phyloP scores from a whole-genome alignment of 2,113 vertebrate species.

The Leptobrachium leishanense region DNA sequence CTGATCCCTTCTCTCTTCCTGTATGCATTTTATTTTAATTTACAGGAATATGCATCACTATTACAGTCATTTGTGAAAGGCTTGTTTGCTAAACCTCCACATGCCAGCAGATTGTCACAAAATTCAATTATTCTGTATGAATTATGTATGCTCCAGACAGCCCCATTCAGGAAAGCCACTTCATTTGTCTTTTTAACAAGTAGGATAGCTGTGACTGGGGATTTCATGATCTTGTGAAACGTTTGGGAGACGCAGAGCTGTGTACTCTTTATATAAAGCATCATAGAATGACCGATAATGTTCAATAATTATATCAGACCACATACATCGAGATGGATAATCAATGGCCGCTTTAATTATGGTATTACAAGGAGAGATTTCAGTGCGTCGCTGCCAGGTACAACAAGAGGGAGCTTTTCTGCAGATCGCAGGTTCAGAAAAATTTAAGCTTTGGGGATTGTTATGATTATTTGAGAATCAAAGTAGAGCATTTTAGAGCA shows the following conservation, averaged over 20 bases:
- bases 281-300: conserved; percentile 20
- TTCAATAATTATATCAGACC: conserved; percentile 20
- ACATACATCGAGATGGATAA: conserved; percentile 7
- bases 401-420: too few relatives aligned
- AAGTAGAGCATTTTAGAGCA: too few relatives aligned
- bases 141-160: conserved; percentile 49
- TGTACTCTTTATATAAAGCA: conserved; percentile 22
- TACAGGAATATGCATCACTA: conserved; percentile 46
- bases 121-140: conserved; percentile 48
- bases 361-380: neutral
- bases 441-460: too few relatives aligned
- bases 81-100: conserved; percentile 46
- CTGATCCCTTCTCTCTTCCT: neutral
- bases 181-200: conserved; percentile 50
- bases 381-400: too few relatives aligned
- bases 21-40: conserved; percentile 35
- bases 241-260: conserved; percentile 10
- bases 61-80: conserved; percentile 43
- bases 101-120: conserved; percentile 47
- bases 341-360: conserved; percentile 4
- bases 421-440: too few relatives aligned
- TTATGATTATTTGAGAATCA: too few relatives aligned
- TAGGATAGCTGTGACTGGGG: conserved; percentile 48
- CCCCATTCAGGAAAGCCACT: conserved; percentile 46
- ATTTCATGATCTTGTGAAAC: conserved; percentile 42